These are phyloP conservation scores for Scomberomorus guttatus DNA, from an alignment of 2,797 vertebrate species.

Conservation along the genomic window DNA sequence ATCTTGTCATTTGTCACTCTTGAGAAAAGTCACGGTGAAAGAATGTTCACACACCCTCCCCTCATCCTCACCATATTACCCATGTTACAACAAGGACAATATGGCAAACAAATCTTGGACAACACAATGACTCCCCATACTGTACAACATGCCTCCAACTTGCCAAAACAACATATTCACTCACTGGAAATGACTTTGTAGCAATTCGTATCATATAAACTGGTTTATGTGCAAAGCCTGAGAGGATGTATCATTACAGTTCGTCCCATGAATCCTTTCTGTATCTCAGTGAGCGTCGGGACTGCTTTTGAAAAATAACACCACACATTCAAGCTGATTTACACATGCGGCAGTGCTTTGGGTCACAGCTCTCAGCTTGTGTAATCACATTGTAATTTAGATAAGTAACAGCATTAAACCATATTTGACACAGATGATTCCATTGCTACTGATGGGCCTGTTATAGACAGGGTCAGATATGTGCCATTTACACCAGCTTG, in stretches of 20 bases:
- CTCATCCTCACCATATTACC: constrained; percentile 19
- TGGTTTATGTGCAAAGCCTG: constrained; percentile 18
- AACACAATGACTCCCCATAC: constrained; percentile 20
- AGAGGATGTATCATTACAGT: not conserved
- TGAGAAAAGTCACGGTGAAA: constrained; percentile 59
- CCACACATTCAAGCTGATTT: constrained; percentile 14
- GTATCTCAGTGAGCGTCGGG: constrained; percentile 17
- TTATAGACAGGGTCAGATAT: constrained; percentile 24
- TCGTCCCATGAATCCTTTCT: constrained; percentile 3
- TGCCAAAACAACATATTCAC: constrained; percentile 24
- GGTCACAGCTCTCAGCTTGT: constrained; percentile 24
- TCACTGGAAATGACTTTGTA: constrained; percentile 4
- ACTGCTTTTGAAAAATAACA: constrained; percentile 13
- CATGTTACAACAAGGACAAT: constrained; percentile 53
- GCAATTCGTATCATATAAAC: constrained; percentile 3
- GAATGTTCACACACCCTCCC: constrained; percentile 18
- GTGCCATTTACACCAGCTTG: constrained; percentile 23
- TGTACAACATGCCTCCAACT: not conserved
- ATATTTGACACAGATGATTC: constrained; percentile 25
- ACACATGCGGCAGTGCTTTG: constrained; percentile 16
- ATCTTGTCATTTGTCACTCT: constrained; percentile 75
- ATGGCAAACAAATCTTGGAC: constrained; percentile 64
- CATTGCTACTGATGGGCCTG: constrained; percentile 13
- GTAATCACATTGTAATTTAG: constrained; percentile 41
- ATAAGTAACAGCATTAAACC: constrained; percentile 42